Evolutionary conservation across 2,888 invertebrate genomes (phyloP), one percentile per base, ranked within the genome.

Genomic region (Altica lythri): DNA sequence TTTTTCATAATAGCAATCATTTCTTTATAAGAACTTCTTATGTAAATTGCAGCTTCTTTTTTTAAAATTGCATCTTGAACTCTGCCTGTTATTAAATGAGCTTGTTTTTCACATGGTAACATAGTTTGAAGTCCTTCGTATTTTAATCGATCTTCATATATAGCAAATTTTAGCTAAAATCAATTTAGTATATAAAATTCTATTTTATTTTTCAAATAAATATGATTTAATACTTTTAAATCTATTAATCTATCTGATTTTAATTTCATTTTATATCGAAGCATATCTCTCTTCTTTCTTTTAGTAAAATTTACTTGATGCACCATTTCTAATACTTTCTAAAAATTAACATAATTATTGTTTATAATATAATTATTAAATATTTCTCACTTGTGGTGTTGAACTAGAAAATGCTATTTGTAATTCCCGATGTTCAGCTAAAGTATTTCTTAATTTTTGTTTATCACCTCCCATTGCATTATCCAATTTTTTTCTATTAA

Each of bases 11-110:
- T 83, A 27, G 81, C 80, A 44, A 85, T 71, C 65, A 86, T 84
- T 65, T 81, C 79, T 57, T 76, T 78, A 65, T 86, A 86, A 66
- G 84, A 83, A 52, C 80, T 79, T 63, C 79, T 78, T 59, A 86
- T 84, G n/a, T 83, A 81, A 38, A 82, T 77, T 0, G 86, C 86
- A 0, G 85, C 84, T 59, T 84, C 84, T 64, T 82, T 81, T 72
- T 84, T 85, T 18, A 85, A 79, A 58, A 81, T 80, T 0, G 83
- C 83, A 50, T 82, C 78, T 64, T 86, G 84, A 9, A 84, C 84
- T 64, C 81, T 82, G 48, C 83, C 83, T 0, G 83, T 83, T 1
- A 83, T 81, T 17, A 81, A 79, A 62, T 83, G 82, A 22, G 81
- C 81, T 60, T 79, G 77, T 63, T 79, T 77, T 68, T 83, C 83